A percentile compares a stretch with the other conserved stretches of the same genome.
Evolutionary conservation across 2,888 invertebrate species (phyloP).

Genomic region (Tipula vernalis): DNA sequence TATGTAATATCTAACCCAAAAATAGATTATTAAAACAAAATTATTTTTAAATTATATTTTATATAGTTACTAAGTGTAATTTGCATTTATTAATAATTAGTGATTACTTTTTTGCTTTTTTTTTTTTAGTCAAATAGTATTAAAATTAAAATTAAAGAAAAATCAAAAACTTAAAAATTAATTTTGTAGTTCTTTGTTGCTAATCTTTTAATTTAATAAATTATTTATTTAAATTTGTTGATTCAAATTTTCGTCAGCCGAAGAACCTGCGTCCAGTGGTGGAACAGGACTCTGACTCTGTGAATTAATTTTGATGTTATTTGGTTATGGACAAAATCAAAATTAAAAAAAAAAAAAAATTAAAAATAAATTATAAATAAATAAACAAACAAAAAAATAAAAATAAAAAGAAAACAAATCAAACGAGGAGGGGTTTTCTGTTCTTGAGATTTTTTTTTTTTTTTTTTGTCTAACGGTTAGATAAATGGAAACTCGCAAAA

Average conservation of each 20-base stretch:
- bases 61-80: background rate
- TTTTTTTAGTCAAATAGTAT: background rate
- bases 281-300: slow-evolving; percentile 54
- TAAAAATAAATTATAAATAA: slow-evolving; percentile 19
- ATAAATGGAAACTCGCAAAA: background rate
- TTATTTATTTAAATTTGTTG: slow-evolving; percentile 41
- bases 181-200: slow-evolving; percentile 21
- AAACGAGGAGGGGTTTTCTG: slow-evolving; percentile 13
- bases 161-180: slow-evolving; percentile 14
- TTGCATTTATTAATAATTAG: background rate
- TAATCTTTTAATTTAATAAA: background rate
- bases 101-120: background rate
- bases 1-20: background rate
- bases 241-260: slow-evolving; percentile 64
- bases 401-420: slow-evolving; percentile 18
- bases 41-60: background rate
- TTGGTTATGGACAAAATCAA: background rate
- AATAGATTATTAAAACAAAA: background rate
- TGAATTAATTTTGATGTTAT: slow-evolving; percentile 17
- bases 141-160: slow-evolving; percentile 12
- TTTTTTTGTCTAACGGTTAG: background rate
- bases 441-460: background rate
- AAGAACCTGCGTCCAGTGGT: slow-evolving; percentile 42
- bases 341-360: too few relatives aligned
- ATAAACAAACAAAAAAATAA: slow-evolving; percentile 18